Conservation (phyloP, 2,797 vertebrate species). For the Poeciliopsis paucimaculata region DNA sequence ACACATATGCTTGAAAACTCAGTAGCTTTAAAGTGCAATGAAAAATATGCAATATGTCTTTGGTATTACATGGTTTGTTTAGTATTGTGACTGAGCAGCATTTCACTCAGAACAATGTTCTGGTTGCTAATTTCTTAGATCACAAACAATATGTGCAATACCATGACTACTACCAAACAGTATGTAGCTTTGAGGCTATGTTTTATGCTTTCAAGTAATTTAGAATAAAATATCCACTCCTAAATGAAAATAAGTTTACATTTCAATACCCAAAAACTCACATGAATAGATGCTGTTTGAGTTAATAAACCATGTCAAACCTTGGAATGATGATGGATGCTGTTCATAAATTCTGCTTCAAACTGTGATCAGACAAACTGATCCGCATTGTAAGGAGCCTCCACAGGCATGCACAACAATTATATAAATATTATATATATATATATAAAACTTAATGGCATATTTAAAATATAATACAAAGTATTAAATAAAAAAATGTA, state of each 20-base stretch:
- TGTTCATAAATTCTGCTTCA: neutral
- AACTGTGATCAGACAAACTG: neutral
- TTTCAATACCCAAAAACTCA: too few relatives aligned
- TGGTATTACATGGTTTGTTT: neutral
- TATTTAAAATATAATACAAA: neutral
- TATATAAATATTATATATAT: neutral
- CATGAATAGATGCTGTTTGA: neutral
- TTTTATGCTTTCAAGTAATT: neutral
- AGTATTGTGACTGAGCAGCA: neutral
- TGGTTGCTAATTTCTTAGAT: neutral
- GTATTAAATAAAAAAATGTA: neutral
- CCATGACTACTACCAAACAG: neutral
- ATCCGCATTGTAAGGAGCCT: neutral
- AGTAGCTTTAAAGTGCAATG: neutral
- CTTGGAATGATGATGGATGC: neutral
- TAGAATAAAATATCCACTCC: neutral
- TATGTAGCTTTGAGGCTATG: neutral
- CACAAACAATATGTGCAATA: neutral
- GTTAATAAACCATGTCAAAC: neutral
- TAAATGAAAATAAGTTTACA: neutral
- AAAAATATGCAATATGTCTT: neutral
- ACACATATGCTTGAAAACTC: neutral
- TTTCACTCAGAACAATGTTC: neutral
- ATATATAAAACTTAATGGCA: neutral
- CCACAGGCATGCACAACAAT: neutral